Base-by-base conservation (phyloP, 2,888 invertebrate species). In the Clistopyga incitator region DNA sequence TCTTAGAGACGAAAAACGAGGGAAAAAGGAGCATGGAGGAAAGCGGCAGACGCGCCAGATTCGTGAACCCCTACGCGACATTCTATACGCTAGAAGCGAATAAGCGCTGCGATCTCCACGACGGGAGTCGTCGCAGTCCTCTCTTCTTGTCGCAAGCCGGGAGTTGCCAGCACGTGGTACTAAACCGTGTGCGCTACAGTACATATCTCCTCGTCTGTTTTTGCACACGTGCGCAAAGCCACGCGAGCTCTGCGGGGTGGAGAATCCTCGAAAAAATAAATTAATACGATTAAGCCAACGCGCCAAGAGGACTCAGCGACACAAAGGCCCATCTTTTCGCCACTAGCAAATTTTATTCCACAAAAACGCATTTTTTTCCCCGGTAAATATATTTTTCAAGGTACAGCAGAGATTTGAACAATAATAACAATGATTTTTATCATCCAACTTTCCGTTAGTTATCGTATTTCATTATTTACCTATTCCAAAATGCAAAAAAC, bases 101-200 rank as follows among this genome's bases (percentile, higher is more conserved):
- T 29, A 23, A 25, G 13, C 23, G 29, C 38, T 8, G 38, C 64
- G 23, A 70, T 68, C 61, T 70, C 47, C 78, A 71, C 78, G 78
- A 78, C 78, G 78, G 78, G 78, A 78, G 78, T 78, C 78, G 78
- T 20, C 50, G 71, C 54, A n/a, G 42, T 45, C 38, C 10, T 74
- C 47, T 77, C 83, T 75, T 75, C 75, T 83, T 71, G 79, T 83
- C 79, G 61, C 79, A 34, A 74, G 74, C 82, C 82, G 75, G 79
- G 83, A 83, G 79, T 77, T 83, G 61, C 13, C 76, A 80, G 79
- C 79, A 83, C 83, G 83, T 83, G 83, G 64, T 71, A 78, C 70
- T 45, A 56, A 67, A 34, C 74, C 59, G 50, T 25, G 50, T 25
- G 4, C 47, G n/a, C 15, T 38, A 52, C 38, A 25, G 18, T 25